Conservation (phyloP, 2,888 invertebrate species). For the Lissonota sp. region DNA sequence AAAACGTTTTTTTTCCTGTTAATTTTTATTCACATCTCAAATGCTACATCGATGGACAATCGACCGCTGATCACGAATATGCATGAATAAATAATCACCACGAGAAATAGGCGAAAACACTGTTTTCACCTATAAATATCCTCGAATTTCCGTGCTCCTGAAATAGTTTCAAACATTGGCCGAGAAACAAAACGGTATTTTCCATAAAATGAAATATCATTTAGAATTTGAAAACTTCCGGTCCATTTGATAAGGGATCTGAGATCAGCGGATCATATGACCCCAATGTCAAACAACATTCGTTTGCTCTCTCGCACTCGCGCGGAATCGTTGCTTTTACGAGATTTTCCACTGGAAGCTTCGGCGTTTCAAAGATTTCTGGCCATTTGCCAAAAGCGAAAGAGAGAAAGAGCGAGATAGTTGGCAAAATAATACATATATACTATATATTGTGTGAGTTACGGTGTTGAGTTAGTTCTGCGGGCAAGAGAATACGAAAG, state of each 20-base stretch:
- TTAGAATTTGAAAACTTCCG: conserved; percentile 20
- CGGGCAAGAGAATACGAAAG: conserved; percentile 42
- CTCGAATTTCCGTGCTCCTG: not conserved
- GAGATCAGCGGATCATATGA: conserved; percentile 43
- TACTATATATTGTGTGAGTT: conserved; percentile 7
- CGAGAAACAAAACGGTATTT: not conserved
- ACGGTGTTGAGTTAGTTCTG: conserved; percentile 47
- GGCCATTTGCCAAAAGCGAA: conserved; percentile 48
- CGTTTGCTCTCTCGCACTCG: conserved; percentile 23
- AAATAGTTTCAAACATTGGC: too few relatives aligned
- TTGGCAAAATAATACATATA: conserved; percentile 10
- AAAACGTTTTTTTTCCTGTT: too few relatives aligned
- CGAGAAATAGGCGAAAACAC: too few relatives aligned
- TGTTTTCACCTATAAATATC: too few relatives aligned
- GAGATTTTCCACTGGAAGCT: conserved; percentile 43
- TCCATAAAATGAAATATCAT: not conserved
- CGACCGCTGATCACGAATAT: too few relatives aligned
- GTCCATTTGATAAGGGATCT: conserved; percentile 24
- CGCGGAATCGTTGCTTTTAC: conserved; percentile 10
- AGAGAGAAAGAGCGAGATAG: conserved; percentile 25
- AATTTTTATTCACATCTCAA: too few relatives aligned
- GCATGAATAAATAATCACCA: too few relatives aligned
- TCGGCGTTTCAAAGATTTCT: conserved; percentile 44
- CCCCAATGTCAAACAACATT: conserved; percentile 57
- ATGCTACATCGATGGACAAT: too few relatives aligned